Base-by-base conservation (phyloP, 2,113 vertebrate genomes). In the Mesoclemmys tuberculata region DNA sequence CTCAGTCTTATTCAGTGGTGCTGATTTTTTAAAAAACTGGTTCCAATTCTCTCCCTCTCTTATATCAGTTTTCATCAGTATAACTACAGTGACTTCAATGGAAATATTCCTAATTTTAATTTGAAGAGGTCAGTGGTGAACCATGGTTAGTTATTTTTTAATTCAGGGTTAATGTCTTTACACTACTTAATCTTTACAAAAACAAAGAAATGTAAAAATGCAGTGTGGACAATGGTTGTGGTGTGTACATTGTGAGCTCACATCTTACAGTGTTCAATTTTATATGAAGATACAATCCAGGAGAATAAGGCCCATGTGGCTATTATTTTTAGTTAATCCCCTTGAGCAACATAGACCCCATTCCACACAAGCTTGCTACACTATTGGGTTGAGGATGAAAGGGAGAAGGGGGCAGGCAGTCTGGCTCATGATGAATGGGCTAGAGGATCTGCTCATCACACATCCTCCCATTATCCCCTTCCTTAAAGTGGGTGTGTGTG, bases 301-400 rank as follows among this genome's bases (percentile, higher is more conserved):
- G 41, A 44, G 41, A 81, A 64, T 7, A 85, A 88, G 29, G 4
- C 2, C 5, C 9, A 5, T 58, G 13, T 0, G n/a, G 22, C 2
- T 55, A 1, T 3, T 64, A 7, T 0, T 0, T 0, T 46, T 87
- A 38, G 82, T 81, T 64, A 0, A 13, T 81, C 1, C 61, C 91
- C 55, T 16, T 80, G 3, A 75, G 64, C 8, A 80, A 9, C 41
- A 51, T 0, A 87, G 80, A 74, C 5, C 94, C 9, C 81, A 0
- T 82, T 87, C 26, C n/a, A 51, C 7, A 2, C 49, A 71, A 75
- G 1, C 31, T 58, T 82, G 29, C 3, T 48, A 8, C 9, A 79
- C 58, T 89, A 5, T 19, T 77, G 4, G 6, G 19, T 31, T 27
- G 46, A 6, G 35, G 80, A 3, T 16, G 31, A 54, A 95, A 58